phyloP scores from a whole-genome alignment of 2,113 vertebrate species.

The Cardinalis cardinalis region DNA sequence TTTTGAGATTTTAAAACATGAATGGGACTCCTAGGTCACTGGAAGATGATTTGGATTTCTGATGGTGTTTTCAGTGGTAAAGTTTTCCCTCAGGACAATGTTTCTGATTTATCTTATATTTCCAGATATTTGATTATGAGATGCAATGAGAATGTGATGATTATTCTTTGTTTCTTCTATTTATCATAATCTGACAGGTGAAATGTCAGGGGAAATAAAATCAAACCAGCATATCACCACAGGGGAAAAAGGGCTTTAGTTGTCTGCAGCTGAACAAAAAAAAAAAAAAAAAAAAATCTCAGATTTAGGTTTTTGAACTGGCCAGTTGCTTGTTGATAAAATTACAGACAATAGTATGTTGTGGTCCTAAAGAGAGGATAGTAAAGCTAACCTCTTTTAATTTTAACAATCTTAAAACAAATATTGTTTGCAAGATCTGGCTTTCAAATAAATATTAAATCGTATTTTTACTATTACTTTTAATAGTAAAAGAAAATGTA shows the following conservation, averaged over 20 bases:
- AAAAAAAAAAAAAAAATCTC: background rate
- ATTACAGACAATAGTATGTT: background rate
- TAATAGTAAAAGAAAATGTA: background rate
- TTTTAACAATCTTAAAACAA: background rate
- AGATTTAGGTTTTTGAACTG: slow-evolving; percentile 13
- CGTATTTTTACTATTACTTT: background rate
- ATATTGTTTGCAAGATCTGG: background rate
- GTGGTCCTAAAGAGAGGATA: background rate
- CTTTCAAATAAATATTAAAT: background rate
- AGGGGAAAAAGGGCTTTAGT: slow-evolving; percentile 2
- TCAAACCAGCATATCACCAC: slow-evolving; percentile 37
- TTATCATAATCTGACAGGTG: slow-evolving; percentile 65
- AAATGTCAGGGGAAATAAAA: slow-evolving; percentile 65
- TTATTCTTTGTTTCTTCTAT: slow-evolving; percentile 59
- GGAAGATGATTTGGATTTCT: background rate
- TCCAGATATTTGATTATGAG: slow-evolving; percentile 55
- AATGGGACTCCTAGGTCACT: background rate
- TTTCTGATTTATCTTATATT: slow-evolving; percentile 47
- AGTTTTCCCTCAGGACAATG: slow-evolving; percentile 1
- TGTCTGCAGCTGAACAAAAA: background rate
- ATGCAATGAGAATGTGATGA: slow-evolving; percentile 42
- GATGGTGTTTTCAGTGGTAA: background rate
- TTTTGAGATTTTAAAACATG: background rate
- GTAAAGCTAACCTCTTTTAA: background rate
- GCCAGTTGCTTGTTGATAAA: background rate